These are phyloP conservation scores for Dromiciops gliroides DNA, from an alignment of 2,113 vertebrate genomes.

Conservation along the genomic window DNA sequence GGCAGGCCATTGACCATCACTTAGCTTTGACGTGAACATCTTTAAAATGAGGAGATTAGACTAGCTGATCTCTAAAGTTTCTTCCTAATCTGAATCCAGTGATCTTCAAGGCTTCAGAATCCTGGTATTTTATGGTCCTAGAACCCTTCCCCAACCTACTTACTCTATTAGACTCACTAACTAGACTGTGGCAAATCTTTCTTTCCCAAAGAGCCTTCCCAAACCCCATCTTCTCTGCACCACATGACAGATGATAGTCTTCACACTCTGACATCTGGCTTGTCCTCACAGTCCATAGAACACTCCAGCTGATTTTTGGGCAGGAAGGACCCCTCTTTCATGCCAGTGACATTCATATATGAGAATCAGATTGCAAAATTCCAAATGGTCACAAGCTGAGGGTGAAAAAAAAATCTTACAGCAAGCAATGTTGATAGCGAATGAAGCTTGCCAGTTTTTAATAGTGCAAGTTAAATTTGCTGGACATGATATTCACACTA, in stretches of 20 bases:
- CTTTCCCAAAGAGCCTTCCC: background rate
- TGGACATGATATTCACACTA: background rate
- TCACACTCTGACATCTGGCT: background rate
- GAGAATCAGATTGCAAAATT: conserved; percentile 29
- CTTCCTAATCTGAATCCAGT: background rate
- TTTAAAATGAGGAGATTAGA: background rate
- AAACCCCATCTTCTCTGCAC: background rate
- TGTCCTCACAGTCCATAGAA: conserved; percentile 7
- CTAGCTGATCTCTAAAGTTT: background rate
- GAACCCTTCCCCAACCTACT: background rate
- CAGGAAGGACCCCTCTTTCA: conserved; percentile 26
- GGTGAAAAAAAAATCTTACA: conserved; percentile 42
- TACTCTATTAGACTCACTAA: background rate
- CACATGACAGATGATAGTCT: background rate
- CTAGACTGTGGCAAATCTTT: background rate
- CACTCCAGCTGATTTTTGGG: conserved; percentile 18
- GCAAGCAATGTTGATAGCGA: background rate
- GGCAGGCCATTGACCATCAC: background rate
- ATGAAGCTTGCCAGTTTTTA: conserved; percentile 17
- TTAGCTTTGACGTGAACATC: background rate
- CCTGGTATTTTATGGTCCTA: background rate
- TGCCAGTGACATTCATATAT: conserved; percentile 20
- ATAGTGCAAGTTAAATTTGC: background rate
- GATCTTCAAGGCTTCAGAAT: background rate
- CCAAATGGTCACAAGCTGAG: conserved; percentile 34